Evolutionary conservation across 2,888 invertebrate genomes (phyloP).

Genomic region (Tanytarsus gracilentus): DNA sequence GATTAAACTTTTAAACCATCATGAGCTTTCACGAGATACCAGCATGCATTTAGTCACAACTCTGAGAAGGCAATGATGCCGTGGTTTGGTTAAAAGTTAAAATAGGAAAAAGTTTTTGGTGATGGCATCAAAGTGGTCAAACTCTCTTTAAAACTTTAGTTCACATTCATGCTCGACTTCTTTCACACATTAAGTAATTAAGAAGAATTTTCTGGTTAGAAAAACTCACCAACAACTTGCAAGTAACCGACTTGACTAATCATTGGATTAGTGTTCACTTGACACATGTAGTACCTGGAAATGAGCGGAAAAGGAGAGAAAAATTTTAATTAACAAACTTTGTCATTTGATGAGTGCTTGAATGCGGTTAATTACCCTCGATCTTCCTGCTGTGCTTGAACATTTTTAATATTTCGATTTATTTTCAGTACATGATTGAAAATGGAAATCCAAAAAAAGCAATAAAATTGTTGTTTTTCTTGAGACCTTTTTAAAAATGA

Average conservation of each 20-base stretch:
- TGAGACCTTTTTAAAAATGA: slow-evolving; percentile 21
- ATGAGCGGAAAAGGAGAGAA: neutral
- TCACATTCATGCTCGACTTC: too few relatives aligned
- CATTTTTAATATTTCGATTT: neutral
- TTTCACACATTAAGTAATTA: too few relatives aligned
- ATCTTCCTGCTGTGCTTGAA: slow-evolving; percentile 19
- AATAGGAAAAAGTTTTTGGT: neutral
- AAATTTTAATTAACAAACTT: slow-evolving; percentile 9
- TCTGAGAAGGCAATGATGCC: too few relatives aligned
- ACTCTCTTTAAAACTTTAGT: too few relatives aligned
- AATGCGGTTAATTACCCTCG: slow-evolving; percentile 4
- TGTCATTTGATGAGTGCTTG: neutral
- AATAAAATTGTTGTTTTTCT: slow-evolving; percentile 8
- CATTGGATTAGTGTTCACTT: slow-evolving; percentile 79
- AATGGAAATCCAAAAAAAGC: neutral
- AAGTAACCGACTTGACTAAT: slow-evolving; percentile 89
- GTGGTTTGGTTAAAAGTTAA: too few relatives aligned
- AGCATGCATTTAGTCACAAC: too few relatives aligned
- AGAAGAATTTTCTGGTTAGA: too few relatives aligned
- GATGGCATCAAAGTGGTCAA: too few relatives aligned
- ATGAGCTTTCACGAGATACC: too few relatives aligned
- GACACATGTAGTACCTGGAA: slow-evolving; percentile 13
- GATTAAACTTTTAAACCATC: too few relatives aligned
- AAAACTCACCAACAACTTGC: slow-evolving; percentile 77
- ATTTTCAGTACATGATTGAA: neutral